Evolutionary conservation across 2,113 vertebrate genomes (phyloP), one percentile per base, ranked within the genome.

Genomic region (Corydoras sp.): DNA sequence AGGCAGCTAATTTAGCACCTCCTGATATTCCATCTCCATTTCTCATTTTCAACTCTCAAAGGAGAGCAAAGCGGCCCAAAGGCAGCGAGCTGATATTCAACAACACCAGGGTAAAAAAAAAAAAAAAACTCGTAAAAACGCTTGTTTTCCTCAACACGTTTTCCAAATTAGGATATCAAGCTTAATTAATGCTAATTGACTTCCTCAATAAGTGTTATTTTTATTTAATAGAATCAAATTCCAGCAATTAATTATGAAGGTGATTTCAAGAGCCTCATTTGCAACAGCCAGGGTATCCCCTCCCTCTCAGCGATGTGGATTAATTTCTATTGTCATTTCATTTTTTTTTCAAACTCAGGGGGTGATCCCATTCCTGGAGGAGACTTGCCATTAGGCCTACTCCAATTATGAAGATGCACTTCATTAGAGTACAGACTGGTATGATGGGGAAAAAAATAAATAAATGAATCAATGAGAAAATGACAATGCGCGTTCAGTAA

Each of bases 201-300:
- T 96, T 99, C 95, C 95, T 95, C 94, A 97, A 94, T 95, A 94
- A 95, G 95, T 95, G 95, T 97, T 98, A 97, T 96, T 98, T 98
- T 98, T 97, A 98, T 96, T 99, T 99, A 99, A 99, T 99, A 96
- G 95, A 97, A 98, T 97, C 95, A 98, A 98, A 99, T 98, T 95
- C 94, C 93, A 91, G 92, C 96, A 98, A 98, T 99, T 99, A 99
- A 99, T 99, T 98, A 98, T 91, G 90, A 92, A 91, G 91, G 89
- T 91, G 93, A 93, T 95, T 96, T 98, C 92, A 92, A 94, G 93
- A 92, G 93, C 90, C 93, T 95, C 92, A 91, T 96, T 96, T 94
- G 91, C 92, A 92, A 92, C 88, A 82, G 87, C 83, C 78, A 72
- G 77, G 80, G 80, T 83, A 76, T 73, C 60, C 67, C 68, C 72